phyloP scores from a whole-genome alignment of 1,140 invertebrate genomes.

The Bombus affinis region DNA sequence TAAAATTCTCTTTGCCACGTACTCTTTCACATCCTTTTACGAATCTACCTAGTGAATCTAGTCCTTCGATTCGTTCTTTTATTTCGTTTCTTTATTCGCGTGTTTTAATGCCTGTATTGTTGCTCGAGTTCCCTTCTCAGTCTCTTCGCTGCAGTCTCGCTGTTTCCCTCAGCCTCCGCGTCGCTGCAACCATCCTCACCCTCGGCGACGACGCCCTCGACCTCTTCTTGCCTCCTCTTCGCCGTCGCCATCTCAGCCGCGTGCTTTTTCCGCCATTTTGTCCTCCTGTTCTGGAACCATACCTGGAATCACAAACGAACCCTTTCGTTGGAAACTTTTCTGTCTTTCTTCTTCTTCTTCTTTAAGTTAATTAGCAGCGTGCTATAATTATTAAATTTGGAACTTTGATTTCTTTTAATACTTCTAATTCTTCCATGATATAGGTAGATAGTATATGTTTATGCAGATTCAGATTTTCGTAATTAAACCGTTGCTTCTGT shows the following conservation, averaged over 20 bases:
- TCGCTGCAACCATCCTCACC: constrained; percentile 88
- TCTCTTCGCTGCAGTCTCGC: constrained; percentile 82
- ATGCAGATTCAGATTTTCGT: no score
- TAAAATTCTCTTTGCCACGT: background rate
- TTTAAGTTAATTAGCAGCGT: no score
- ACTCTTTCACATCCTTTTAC: background rate
- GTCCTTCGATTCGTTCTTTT: background rate
- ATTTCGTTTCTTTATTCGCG: background rate
- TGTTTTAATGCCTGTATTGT: constrained; percentile 80
- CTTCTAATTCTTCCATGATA: no score
- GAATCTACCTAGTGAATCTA: constrained; percentile 4
- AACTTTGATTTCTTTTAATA: no score
- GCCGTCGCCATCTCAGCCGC: constrained; percentile 99
- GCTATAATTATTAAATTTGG: no score
- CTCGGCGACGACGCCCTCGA: constrained; percentile 88
- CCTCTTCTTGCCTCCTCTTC: constrained; percentile 97
- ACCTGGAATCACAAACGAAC: constrained; percentile 86
- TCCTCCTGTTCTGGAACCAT: constrained; percentile 99
- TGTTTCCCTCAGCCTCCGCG: constrained; percentile 82
- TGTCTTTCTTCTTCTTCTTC: background rate
- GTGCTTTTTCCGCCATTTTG: constrained; percentile 99
- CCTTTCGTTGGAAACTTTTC: background rate
- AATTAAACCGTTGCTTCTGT: no score
- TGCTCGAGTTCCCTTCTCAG: constrained; percentile 83
- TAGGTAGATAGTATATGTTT: no score